A percentile compares a stretch with the other conserved stretches of the same genome.
phyloP scores from a whole-genome alignment of 2,888 invertebrate species.

The Diadegma fenestrale region DNA sequence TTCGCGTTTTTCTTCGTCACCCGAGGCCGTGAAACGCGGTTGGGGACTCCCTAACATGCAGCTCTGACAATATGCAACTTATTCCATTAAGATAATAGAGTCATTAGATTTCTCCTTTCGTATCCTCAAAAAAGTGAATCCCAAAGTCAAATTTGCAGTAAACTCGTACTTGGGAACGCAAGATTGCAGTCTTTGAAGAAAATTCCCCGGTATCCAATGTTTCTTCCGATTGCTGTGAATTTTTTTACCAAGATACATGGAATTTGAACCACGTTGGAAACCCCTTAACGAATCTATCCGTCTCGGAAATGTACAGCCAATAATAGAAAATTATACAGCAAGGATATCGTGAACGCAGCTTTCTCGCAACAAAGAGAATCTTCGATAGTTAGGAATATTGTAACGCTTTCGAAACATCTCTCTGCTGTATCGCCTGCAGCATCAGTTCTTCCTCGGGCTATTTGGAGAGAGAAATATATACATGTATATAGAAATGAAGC shows the following conservation, averaged over 20 bases:
- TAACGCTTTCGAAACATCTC: conserved; percentile 9
- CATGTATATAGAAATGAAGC: neutral
- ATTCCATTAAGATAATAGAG: too few relatives aligned
- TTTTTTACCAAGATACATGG: too few relatives aligned
- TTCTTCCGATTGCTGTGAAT: neutral
- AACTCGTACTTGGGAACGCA: too few relatives aligned
- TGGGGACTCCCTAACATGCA: too few relatives aligned
- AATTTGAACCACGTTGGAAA: too few relatives aligned
- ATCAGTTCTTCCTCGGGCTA: conserved; percentile 7
- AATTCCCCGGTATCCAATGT: neutral
- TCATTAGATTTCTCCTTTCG: too few relatives aligned
- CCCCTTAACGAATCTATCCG: neutral
- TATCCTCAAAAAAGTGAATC: too few relatives aligned
- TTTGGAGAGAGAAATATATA: neutral
- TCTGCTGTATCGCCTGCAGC: conserved; percentile 7
- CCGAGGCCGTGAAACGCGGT: too few relatives aligned
- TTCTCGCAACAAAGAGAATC: neutral
- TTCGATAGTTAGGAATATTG: neutral
- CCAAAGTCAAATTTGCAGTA: too few relatives aligned
- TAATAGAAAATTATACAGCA: neutral
- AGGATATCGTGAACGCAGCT: neutral
- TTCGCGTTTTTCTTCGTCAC: too few relatives aligned
- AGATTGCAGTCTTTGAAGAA: too few relatives aligned
- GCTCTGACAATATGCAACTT: too few relatives aligned
- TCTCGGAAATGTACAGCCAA: neutral